Evolutionary conservation across 2,113 vertebrate species (phyloP), one percentile per base, ranked within the genome.

Genomic region (Anas platyrhynchos): DNA sequence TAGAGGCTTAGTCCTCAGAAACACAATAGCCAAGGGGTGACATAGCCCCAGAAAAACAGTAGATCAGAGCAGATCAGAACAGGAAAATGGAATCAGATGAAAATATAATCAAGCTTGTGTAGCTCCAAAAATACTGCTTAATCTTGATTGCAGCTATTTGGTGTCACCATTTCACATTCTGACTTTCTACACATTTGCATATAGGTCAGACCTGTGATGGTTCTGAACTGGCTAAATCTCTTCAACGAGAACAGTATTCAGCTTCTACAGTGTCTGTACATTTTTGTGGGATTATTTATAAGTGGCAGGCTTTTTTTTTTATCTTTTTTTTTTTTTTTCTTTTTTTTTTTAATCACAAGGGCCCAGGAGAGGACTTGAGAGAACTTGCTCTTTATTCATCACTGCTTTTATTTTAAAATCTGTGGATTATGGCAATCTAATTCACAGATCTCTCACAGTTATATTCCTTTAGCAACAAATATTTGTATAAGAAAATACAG

Each of bases 391-490:
- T 16, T 80, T 88, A 73, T 88, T 90, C 34, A 71, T 29, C 36
- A 71, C 23, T 41, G 25, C 2, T 86, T 89, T 89, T 93, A 76
- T 83, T 79, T 91, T 65, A 94, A 94, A 89, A 73, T 25, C 36
- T 55, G 41, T 36, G 13, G 29, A 67, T 20, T 13, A 21, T 20
- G 22, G 31, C 15, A 88, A 32, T 32, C 36, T 29, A 74, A 83
- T 83, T 88, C 63, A 63, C 54, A 77, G 75, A 32, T 67, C 4
- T 75, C 27, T 88, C 23, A 7, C 7, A 15, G 44, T 17, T 86
- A 90, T 69, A 85, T 86, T 95, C 82, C 44, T 76, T 52, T 88
- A 71, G 68, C 61, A 83, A 90, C 68, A 81, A 88, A 62, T 74
- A 74, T 36, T 90, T 88, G 25, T 62, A 72, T 54, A 74, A 67